Conservation (phyloP, 2,797 vertebrate species). For the Artibeus jamaicensis region DNA sequence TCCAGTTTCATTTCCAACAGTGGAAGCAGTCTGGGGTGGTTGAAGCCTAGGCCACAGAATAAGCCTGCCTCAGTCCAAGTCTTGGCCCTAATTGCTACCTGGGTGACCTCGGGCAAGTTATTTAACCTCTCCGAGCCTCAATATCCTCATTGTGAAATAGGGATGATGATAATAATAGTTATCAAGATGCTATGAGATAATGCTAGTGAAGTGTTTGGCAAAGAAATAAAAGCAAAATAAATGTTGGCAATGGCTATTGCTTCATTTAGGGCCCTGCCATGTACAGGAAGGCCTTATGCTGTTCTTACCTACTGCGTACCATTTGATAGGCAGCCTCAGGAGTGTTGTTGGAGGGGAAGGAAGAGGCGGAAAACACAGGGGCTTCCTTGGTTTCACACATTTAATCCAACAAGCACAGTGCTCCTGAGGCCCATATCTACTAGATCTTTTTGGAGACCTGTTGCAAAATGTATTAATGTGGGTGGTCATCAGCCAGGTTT, state of each 20-base stretch:
- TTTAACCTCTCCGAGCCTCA: background rate
- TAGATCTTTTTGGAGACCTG: background rate
- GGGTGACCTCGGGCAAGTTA: background rate
- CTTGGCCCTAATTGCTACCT: background rate
- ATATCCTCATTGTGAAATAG: background rate
- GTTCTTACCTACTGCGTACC: background rate
- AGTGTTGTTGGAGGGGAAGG: background rate
- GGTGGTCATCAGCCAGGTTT: background rate
- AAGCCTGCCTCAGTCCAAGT: background rate
- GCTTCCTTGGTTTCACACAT: background rate
- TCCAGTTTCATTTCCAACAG: background rate
- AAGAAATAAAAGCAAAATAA: slow-evolving; percentile 14
- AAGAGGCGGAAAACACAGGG: background rate
- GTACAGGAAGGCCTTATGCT: background rate
- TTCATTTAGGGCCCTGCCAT: background rate
- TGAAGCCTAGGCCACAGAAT: background rate
- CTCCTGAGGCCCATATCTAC: background rate
- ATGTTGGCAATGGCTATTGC: background rate
- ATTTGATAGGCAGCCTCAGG: background rate
- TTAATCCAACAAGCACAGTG: background rate
- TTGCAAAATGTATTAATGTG: background rate
- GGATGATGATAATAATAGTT: background rate
- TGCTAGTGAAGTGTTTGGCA: background rate
- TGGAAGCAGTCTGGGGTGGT: background rate
- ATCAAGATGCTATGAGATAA: slow-evolving; percentile 7